Evolutionary conservation across 1,140 invertebrate genomes (phyloP).

Genomic region (Cotesia vestalis): DNA sequence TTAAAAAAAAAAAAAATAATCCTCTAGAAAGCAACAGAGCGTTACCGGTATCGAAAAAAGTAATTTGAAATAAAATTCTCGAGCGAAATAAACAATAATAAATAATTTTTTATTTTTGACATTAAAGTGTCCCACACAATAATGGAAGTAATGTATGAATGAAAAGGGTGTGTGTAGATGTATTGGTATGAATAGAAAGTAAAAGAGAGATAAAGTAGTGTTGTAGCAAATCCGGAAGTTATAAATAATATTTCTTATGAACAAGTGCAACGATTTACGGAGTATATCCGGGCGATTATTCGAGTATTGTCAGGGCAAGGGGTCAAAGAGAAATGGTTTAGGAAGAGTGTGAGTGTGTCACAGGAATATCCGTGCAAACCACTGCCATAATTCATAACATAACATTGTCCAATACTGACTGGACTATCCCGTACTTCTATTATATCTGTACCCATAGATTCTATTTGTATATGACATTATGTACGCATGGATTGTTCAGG

Average conservation of each 20-base stretch:
- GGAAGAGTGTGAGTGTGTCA: slow-evolving; percentile 24
- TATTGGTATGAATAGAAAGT: too few species aligned
- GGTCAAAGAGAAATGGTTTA: slow-evolving; percentile 22
- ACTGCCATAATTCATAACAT: slow-evolving; percentile 51
- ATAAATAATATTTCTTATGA: slow-evolving; percentile 39
- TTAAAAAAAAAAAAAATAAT: too few species aligned
- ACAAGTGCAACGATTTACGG: slow-evolving; percentile 45
- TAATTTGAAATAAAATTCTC: too few species aligned
- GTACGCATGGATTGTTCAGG: slow-evolving; percentile 51
- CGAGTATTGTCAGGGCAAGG: slow-evolving; percentile 32
- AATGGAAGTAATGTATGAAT: too few species aligned
- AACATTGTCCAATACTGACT: slow-evolving; percentile 20
- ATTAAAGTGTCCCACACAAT: too few species aligned
- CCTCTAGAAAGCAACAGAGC: too few species aligned
- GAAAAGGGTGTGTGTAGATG: too few species aligned
- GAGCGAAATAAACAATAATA: too few species aligned
- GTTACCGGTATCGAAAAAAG: too few species aligned
- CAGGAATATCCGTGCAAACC: slow-evolving; percentile 41
- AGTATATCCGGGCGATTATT: slow-evolving; percentile 46
- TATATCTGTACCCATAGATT: slow-evolving; percentile 32
- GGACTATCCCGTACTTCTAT: background rate
- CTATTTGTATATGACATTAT: slow-evolving; percentile 57
- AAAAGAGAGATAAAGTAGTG: background rate
- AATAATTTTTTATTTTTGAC: too few species aligned
- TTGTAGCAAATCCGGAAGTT: slow-evolving; percentile 19